Percentiles rank a stretch among this genome's conserved stretches.
phyloP scores from a whole-genome alignment of 1,140 invertebrate genomes.

The Heliothis virescens region DNA sequence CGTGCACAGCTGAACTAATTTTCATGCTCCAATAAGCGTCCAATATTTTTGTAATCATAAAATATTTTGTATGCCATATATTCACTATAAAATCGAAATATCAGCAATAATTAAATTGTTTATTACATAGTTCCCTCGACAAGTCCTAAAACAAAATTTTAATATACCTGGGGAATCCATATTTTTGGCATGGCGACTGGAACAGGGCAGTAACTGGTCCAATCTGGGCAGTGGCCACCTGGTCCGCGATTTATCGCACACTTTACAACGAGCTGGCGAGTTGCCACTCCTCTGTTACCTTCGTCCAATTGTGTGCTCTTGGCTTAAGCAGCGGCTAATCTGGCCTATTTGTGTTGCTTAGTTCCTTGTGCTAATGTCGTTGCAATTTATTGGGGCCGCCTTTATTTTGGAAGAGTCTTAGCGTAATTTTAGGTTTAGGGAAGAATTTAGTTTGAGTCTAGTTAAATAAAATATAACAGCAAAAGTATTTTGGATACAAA shows the following conservation, averaged over 20 bases:
- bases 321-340: slow-evolving; percentile 42
- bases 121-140: background rate
- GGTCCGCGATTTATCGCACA: slow-evolving; percentile 55
- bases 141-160: background rate
- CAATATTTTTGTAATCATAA: background rate
- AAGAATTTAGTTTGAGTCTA: no score
- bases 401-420: background rate
- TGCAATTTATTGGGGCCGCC: background rate
- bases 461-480: no score
- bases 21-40: background rate
- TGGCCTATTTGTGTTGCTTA: slow-evolving; percentile 17
- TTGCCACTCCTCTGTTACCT: slow-evolving; percentile 51
- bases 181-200: slow-evolving; percentile 32
- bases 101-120: no score
- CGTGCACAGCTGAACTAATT: background rate
- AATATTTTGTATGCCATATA: no score
- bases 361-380: slow-evolving; percentile 4
- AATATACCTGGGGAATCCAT: slow-evolving; percentile 35
- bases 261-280: slow-evolving; percentile 58
- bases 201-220: slow-evolving; percentile 34
- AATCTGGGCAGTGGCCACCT: slow-evolving; percentile 49
- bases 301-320: slow-evolving; percentile 37
- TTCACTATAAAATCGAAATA: no score
- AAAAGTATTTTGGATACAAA: no score
- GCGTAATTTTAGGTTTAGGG: no score